phyloP scores from a whole-genome alignment of 1,140 invertebrate genomes.

The Bombus affinis region DNA sequence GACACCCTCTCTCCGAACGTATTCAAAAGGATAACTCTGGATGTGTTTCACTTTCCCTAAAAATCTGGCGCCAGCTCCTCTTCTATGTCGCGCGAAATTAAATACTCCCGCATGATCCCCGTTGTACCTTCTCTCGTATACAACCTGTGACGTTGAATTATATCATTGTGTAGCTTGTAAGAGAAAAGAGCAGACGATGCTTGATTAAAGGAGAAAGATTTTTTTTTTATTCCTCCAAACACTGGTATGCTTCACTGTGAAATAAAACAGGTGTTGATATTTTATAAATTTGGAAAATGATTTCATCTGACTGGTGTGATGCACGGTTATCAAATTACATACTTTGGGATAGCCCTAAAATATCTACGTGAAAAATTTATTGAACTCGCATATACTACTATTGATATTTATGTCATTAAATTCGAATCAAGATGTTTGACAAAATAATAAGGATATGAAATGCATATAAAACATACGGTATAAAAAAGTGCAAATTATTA shows the following conservation, averaged over 20 bases:
- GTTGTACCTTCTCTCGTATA: neutral
- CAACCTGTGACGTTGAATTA: neutral
- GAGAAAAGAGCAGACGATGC: neutral
- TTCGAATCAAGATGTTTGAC: too few relatives aligned
- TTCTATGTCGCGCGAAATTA: slow-evolving; percentile 35
- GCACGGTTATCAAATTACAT: too few relatives aligned
- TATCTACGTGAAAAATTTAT: neutral
- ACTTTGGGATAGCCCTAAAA: neutral
- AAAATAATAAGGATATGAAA: too few relatives aligned
- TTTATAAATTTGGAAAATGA: neutral
- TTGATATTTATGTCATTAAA: neutral
- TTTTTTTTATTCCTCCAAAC: neutral
- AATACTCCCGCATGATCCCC: slow-evolving; percentile 23
- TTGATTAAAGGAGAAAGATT: neutral
- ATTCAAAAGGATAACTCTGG: slow-evolving; percentile 22
- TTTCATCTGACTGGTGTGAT: too few relatives aligned
- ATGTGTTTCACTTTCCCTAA: neutral
- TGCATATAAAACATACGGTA: too few relatives aligned
- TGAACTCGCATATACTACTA: too few relatives aligned
- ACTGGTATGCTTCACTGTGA: neutral
- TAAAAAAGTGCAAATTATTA: too few relatives aligned
- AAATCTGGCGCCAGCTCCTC: slow-evolving; percentile 3
- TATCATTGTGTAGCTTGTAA: too few relatives aligned
- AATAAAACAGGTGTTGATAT: neutral
- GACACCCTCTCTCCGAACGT: neutral